Base-by-base conservation (phyloP, 2,888 invertebrate genomes). In the Augiades crinisus region DNA sequence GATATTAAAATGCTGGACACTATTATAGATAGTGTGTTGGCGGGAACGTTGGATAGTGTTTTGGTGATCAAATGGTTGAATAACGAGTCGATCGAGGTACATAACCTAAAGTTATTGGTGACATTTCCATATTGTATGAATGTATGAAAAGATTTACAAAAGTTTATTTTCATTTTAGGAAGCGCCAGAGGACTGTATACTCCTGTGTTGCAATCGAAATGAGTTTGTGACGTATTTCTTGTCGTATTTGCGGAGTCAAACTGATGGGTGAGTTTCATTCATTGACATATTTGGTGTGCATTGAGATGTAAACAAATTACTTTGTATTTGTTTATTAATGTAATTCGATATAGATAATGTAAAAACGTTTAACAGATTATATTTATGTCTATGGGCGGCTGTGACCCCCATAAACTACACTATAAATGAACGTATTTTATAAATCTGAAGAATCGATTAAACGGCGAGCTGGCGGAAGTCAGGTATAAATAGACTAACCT, bases 201-300 rank as follows among this genome's bases (percentile, higher is more conserved):
- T 82, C 54, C 67, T 74, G 43, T 79, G 83, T 63, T 86, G 82
- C 58, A 81, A 75, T 56, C 78, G 71, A 57, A 81, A 70, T 47
- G 92, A 92, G 58, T 92, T 92, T 70, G 91, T 91, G 22, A 77
- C 90, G n/a, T 90, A 87, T 68, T 92, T 91, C 68, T 68, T 92
- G 55, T 87, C 91, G 16, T 91, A 86, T 66, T 65, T 92, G 56
- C 81, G 92, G 40, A 87, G 75, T 59, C 91, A 91, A 65, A 92
- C 92, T 27, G 91, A 91, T 54, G 77, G 79, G 79, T 91, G 76
- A 72, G 78, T 61, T 0, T 16, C 46, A 33, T 16, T 12, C 5
- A 5, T 14, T 24, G 3, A 22, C n/a, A 19, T 4, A 19, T 19
- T 12, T 14, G 6, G 10, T 34, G 49, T 19, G 16, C 41, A 41